Conservation (phyloP, 2,113 vertebrate genomes). For the Ochotona curzoniae region DNA sequence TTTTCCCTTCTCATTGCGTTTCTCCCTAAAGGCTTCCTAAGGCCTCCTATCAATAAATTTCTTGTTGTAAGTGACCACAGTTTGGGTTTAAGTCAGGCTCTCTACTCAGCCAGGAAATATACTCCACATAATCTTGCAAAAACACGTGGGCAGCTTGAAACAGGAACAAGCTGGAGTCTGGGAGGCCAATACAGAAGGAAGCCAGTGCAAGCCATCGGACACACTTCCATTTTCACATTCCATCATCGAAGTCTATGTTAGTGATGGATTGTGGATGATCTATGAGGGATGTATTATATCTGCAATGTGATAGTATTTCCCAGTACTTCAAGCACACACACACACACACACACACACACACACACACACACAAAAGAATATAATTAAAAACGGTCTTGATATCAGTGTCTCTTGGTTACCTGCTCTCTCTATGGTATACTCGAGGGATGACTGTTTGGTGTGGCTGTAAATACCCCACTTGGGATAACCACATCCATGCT, state of each 20-base stretch:
- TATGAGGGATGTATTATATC: background rate
- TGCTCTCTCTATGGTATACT: background rate
- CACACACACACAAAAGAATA: background rate
- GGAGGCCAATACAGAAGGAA: conserved; percentile 57
- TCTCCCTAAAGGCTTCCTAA: background rate
- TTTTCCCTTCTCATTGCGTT: background rate
- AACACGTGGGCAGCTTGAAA: conserved; percentile 39
- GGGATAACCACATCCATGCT: no score
- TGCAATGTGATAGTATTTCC: background rate
- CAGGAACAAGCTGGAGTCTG: conserved; percentile 66
- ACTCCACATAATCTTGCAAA: conserved; percentile 53
- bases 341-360: background rate
- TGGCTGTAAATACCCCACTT: no score
- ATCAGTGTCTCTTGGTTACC: background rate
- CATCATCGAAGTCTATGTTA: background rate
- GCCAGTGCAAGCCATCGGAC: background rate
- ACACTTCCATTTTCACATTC: conserved; percentile 8
- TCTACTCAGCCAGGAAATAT: conserved; percentile 59
- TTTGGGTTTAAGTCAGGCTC: conserved; percentile 42
- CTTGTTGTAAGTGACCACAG: background rate
- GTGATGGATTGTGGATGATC: background rate
- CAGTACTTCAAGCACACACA: background rate
- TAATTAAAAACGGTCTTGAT: background rate
- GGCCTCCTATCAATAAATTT: background rate
- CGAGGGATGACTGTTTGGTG: no score